phyloP scores from a whole-genome alignment of 2,113 vertebrate genomes.

The Neotoma lepida region DNA sequence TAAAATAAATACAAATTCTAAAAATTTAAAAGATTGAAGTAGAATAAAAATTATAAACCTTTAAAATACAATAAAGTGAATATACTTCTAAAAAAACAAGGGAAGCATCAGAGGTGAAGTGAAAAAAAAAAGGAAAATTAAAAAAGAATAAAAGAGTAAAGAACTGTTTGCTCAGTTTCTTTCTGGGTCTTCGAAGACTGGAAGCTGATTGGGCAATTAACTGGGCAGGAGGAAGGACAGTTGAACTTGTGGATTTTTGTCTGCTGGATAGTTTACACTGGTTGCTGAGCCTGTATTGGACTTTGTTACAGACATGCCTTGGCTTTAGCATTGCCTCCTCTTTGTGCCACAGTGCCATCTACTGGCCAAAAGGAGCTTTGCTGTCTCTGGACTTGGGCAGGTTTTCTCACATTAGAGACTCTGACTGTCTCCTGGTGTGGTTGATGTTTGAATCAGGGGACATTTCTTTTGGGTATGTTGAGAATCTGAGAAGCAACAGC shows the following conservation, averaged over 20 bases:
- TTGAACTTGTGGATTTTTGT: not conserved
- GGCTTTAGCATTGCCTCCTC: not conserved
- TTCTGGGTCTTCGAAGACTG: not conserved
- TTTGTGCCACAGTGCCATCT: not conserved
- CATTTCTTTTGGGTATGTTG: not conserved
- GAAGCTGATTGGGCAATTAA: not conserved
- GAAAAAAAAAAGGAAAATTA: not conserved
- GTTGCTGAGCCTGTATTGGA: not conserved
- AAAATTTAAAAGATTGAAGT: not conserved
- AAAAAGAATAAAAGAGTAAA: not conserved
- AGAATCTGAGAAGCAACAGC: not conserved
- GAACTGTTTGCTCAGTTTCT: not conserved
- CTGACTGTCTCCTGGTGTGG: not conserved
- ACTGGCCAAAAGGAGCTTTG: not conserved
- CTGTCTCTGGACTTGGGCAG: not conserved
- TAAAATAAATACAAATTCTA: not conserved
- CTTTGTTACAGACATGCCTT: not conserved
- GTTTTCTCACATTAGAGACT: not conserved
- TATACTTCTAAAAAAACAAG: no score
- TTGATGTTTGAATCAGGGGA: not conserved
- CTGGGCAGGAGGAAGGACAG: not conserved
- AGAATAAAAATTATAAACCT: no score
- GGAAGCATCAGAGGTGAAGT: not conserved
- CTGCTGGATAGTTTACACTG: not conserved
- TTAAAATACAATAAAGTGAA: no score